Evolutionary conservation across 2,888 invertebrate species (phyloP), one percentile per base, ranked within the genome.

Genomic region (Icerya purchasi): DNA sequence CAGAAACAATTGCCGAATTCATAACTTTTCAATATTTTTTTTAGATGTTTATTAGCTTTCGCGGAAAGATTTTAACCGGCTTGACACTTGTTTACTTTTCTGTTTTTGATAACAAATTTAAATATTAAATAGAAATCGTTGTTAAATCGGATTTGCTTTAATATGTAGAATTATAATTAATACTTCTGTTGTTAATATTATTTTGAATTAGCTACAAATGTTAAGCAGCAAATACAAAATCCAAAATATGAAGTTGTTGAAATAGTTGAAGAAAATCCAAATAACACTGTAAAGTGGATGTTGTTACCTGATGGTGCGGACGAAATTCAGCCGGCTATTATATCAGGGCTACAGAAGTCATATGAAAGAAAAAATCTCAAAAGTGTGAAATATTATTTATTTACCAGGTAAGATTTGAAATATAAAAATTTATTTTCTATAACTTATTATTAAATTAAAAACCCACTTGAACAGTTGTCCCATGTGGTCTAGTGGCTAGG

Each of bases 291-390:
- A 24, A 63, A 63, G n/a, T 68, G 67, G 67, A 68, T 67, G 67
- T 59, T 68, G 18, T 63, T 67, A 63, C 68, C 68, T 3, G 66
- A 66, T 53, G 66, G 66, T 2, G 59, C 63, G 52, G 67, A 67
- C 2, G 65, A 65, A n/a, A 64, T 66, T 14, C 65, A 65, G 50
- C 61, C 67, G 19, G 68, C 67, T 50, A 64, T 68, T n/a, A 58
- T 68, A 22, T 66, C 66, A 1, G 66, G 66, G 3, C 36, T 65
- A 2, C 61, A 62, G 25, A 65, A 65, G 20, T 51, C 54, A 23
- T 21, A 55, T 22, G 59, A 61, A 57, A 53, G 36, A 23, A 54
- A 54, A n/a, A 50, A 62, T 21, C 61, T 63, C 2, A 64, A 65
- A 20, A 62, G 62, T 22, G 62, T 67, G 25, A 60, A 64, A 56